A percentile compares a stretch with the other conserved stretches of the same genome.
These are phyloP conservation scores for Myodes glareolus DNA, from an alignment of 2,113 vertebrate species.

Conservation along the genomic window DNA sequence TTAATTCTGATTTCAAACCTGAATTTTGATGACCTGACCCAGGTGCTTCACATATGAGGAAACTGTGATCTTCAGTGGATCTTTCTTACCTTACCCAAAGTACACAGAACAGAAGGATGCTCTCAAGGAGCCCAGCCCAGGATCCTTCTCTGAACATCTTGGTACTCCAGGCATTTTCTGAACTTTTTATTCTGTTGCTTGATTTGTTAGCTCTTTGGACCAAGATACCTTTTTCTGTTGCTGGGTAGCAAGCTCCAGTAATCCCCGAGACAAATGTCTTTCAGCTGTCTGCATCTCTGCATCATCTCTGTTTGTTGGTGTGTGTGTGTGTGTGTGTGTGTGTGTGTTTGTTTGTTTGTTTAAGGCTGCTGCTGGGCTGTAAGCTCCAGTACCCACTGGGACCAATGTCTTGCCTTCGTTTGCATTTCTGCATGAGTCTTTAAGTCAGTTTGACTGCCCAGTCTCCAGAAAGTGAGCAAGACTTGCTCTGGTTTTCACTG, in stretches of 20 bases:
- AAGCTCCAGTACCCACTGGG: background rate
- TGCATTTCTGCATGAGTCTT: background rate
- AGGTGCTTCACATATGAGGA: background rate
- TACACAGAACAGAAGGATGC: background rate
- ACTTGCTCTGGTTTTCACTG: background rate
- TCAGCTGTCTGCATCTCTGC: too few relatives aligned
- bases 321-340: too few relatives aligned
- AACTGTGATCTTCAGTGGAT: background rate
- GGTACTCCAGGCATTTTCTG: background rate
- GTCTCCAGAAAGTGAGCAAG: slow-evolving; percentile 14
- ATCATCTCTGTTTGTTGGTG: too few relatives aligned
- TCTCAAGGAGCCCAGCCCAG: background rate
- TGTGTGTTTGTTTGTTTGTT: background rate
- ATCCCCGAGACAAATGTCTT: background rate
- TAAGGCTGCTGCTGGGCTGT: background rate
- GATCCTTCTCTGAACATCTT: background rate
- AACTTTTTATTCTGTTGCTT: background rate
- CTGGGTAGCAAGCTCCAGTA: background rate
- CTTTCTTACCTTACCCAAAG: background rate
- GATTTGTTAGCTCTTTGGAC: background rate
- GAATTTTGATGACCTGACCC: background rate
- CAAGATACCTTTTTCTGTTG: background rate
- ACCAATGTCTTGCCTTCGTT: background rate
- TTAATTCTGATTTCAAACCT: background rate
- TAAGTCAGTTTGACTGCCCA: background rate